A percentile compares a stretch with the other conserved stretches of the same genome.
These are phyloP conservation scores for Drosophila meridiana DNA, from an alignment of 2,888 invertebrate species.

Conservation along the genomic window DNA sequence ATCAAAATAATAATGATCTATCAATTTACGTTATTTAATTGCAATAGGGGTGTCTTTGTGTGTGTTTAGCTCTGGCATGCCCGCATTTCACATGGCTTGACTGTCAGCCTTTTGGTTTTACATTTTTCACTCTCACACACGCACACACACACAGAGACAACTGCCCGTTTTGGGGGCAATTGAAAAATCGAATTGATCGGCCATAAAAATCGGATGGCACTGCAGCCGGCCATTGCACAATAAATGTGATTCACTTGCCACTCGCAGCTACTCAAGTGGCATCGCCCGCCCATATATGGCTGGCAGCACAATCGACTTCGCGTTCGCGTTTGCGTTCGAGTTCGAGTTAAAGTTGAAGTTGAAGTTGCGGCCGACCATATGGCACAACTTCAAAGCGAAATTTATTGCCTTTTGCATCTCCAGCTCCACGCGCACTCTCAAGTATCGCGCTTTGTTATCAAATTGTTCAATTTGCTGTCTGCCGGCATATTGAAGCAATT, in stretches of 20 bases:
- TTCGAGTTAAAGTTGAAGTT: constrained; percentile 32
- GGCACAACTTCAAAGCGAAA: constrained; percentile 58
- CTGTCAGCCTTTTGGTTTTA: constrained; percentile 15
- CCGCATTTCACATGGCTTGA: constrained; percentile 55
- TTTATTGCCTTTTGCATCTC: constrained; percentile 55
- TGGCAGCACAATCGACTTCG: constrained; percentile 2
- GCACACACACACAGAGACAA: neutral
- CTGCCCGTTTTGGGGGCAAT: constrained; percentile 35
- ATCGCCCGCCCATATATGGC: constrained; percentile 47
- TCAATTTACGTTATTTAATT: constrained; percentile 42
- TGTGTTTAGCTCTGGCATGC: constrained; percentile 3
- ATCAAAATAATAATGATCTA: constrained; percentile 32
- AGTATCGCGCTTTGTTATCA: constrained; percentile 64
- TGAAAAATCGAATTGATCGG: constrained; percentile 61
- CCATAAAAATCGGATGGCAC: constrained; percentile 43
- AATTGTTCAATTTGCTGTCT: constrained; percentile 75
- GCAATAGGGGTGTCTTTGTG: constrained; percentile 32
- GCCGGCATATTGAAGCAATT: constrained; percentile 76
- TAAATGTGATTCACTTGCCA: constrained; percentile 72
- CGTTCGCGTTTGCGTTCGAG: constrained; percentile 4
- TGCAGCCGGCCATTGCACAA: constrained; percentile 49
- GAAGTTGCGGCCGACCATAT: constrained; percentile 47
- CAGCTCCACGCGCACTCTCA: constrained; percentile 36
- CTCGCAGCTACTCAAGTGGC: constrained; percentile 41
- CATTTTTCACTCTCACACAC: constrained; percentile 11